Evolutionary conservation across 2,888 invertebrate species (phyloP).

Genomic region (Rotaria magnacalcarata): DNA sequence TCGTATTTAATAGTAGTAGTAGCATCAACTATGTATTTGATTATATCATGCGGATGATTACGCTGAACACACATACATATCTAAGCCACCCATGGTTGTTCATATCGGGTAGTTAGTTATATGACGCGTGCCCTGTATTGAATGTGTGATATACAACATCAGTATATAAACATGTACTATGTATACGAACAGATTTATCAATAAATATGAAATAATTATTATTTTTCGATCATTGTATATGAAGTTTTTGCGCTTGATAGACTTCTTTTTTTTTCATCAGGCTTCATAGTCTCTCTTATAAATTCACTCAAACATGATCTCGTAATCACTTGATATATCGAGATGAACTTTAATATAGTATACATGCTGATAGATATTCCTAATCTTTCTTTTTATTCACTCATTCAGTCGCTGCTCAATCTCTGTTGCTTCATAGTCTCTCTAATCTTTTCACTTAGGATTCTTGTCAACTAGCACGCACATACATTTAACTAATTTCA

Average conservation of each 20-base stretch:
- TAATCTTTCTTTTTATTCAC: neutral
- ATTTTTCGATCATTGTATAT: neutral
- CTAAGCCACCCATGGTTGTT: neutral
- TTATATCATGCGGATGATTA: conserved; percentile 14
- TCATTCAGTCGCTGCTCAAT: neutral
- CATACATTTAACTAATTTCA: neutral
- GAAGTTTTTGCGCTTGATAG: neutral
- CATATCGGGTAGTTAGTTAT: neutral
- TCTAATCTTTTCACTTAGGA: conserved; percentile 10
- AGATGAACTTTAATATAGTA: neutral
- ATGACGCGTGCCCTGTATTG: neutral
- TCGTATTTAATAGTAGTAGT: neutral
- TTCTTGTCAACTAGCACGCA: conserved; percentile 8
- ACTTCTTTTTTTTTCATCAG: neutral
- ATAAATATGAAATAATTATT: neutral
- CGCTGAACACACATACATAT: neutral
- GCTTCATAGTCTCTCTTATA: neutral
- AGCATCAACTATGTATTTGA: conserved; percentile 1
- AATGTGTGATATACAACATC: neutral
- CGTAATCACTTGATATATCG: neutral
- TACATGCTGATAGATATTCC: neutral
- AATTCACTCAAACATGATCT: conserved; percentile 4
- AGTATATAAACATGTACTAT: neutral
- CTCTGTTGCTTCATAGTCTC: neutral
- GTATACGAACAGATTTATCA: neutral